Evolutionary conservation across 2,888 invertebrate species (phyloP).

Genomic region (Gasteruption jaculator): DNA sequence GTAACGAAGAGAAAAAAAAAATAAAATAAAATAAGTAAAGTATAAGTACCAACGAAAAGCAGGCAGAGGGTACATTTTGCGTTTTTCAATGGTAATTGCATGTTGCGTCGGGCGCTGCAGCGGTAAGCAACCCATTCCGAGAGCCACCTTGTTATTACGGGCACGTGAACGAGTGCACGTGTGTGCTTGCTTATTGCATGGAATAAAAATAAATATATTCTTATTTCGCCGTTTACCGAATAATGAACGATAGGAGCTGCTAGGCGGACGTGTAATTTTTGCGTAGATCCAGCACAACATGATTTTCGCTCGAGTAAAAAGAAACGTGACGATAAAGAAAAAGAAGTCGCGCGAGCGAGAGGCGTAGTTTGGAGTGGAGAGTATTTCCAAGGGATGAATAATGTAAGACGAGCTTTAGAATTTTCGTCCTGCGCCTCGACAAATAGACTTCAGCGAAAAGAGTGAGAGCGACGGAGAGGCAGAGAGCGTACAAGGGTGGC

Average conservation of each 20-base stretch:
- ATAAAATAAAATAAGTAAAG: no score
- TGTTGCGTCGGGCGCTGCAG: constrained; percentile 31
- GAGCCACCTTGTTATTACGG: constrained; percentile 43
- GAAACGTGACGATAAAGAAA: not conserved
- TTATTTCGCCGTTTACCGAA: no score
- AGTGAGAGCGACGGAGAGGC: constrained; percentile 15
- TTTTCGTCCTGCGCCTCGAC: constrained; percentile 34
- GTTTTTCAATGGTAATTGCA: constrained; percentile 46
- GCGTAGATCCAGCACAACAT: no score
- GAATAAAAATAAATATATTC: no score
- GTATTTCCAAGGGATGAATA: constrained; percentile 31
- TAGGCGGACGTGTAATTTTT: no score
- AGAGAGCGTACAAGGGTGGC: constrained; percentile 23
- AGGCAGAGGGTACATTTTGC: constrained; percentile 34
- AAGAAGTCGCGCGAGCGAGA: not conserved
- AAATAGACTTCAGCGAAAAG: constrained; percentile 26
- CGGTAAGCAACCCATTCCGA: no score
- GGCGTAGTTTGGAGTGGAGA: not conserved
- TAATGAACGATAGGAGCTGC: no score
- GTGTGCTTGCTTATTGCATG: constrained; percentile 16
- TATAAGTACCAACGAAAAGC: no score
- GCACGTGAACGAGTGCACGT: constrained; percentile 44
- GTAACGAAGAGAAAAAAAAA: no score
- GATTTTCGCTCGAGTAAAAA: no score
- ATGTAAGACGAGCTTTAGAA: constrained; percentile 39